phyloP scores from a whole-genome alignment of 2,113 vertebrate species.

The Phalacrocorax aristotelis region DNA sequence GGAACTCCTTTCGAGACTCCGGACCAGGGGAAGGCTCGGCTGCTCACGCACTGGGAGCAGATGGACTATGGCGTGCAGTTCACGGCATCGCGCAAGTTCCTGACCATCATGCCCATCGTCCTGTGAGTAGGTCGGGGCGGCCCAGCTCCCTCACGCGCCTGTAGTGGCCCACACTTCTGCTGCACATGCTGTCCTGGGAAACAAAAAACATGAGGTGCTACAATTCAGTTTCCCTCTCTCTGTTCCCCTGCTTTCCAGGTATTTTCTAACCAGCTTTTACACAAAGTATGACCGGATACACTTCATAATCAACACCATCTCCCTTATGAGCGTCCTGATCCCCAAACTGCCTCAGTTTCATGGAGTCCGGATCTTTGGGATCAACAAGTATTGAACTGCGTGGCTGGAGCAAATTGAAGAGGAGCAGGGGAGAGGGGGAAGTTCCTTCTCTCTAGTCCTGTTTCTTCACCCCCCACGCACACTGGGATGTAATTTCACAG shows the following conservation, averaged over 20 bases:
- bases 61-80: constrained; percentile 98
- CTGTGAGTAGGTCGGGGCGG: constrained; percentile 78
- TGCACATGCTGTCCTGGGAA: background rate
- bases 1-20: constrained; percentile 97
- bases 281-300: constrained; percentile 83
- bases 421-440: background rate
- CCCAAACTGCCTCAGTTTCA: constrained; percentile 83
- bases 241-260: constrained; percentile 56
- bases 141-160: fast-evolving
- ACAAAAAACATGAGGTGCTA: fast-evolving
- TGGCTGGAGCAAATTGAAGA: background rate
- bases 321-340: constrained; percentile 81
- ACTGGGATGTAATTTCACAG: constrained; percentile 14
- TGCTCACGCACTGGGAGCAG: constrained; percentile 98
- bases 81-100: constrained; percentile 93
- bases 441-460: background rate
- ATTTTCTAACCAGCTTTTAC: constrained; percentile 85
- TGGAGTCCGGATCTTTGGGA: constrained; percentile 82
- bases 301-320: constrained; percentile 82
- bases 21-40: constrained; percentile 92
- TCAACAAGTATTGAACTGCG: constrained; percentile 80
- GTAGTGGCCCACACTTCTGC: background rate
- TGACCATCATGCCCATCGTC: constrained; percentile 95
- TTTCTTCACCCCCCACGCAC: background rate
- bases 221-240: background rate